These are phyloP conservation scores for Riparia riparia DNA, from an alignment of 2,113 vertebrate genomes.

Conservation along the genomic window DNA sequence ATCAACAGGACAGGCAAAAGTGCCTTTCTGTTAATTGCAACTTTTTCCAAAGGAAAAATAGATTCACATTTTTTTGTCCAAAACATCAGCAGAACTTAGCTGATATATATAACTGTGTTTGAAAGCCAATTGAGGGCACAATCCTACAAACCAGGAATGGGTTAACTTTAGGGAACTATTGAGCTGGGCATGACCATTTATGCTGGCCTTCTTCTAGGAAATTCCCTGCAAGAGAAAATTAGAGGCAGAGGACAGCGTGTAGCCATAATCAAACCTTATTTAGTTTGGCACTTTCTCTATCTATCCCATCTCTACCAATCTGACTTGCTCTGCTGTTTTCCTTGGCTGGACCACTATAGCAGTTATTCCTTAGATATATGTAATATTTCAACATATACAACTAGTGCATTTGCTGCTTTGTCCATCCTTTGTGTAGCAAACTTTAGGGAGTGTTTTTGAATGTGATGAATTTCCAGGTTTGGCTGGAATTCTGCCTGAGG, in stretches of 20 bases:
- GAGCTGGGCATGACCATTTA: constrained; percentile 19
- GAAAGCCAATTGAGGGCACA: background rate
- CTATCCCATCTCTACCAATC: constrained; percentile 55
- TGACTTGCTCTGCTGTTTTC: constrained; percentile 26
- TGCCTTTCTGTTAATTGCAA: background rate
- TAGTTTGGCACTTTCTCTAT: constrained; percentile 52
- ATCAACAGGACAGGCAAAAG: background rate
- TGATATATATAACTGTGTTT: background rate
- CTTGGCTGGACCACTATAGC: background rate
- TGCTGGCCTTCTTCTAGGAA: constrained; percentile 63
- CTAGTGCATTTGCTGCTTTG: background rate
- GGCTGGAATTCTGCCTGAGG: background rate
- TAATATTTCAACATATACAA: constrained; percentile 18
- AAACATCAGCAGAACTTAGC: background rate
- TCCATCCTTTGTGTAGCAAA: background rate
- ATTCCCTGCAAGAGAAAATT: constrained; percentile 62
- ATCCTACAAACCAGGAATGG: background rate
- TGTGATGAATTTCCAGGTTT: background rate
- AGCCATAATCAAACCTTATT: constrained; percentile 56
- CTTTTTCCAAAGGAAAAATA: background rate
- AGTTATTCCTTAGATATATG: background rate
- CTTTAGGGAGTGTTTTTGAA: background rate
- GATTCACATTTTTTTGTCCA: background rate
- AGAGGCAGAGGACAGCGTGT: constrained; percentile 44
- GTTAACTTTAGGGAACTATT: constrained; percentile 5